Base-by-base conservation (phyloP, 2,797 vertebrate species). In the Scomberomorus guttatus region DNA sequence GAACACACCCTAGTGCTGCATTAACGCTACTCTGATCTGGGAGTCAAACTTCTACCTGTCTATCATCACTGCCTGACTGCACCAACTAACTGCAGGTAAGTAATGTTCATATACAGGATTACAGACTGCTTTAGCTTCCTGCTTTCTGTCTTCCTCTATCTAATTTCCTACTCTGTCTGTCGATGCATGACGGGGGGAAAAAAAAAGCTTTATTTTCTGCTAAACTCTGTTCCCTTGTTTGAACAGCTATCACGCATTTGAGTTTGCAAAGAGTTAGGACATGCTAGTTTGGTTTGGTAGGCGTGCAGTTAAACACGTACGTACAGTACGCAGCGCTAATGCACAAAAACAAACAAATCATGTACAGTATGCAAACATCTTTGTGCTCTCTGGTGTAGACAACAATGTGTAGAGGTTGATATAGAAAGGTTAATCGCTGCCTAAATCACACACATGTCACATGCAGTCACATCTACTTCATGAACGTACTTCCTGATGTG, bases 21-120 rank as follows among this genome's bases (percentile, higher is more conserved):
- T 1, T 63, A 11, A 67, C 32, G 11, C 75, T 60, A 12, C 57
- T 72, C 14, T 0, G 34, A 66, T n/a, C 75, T 39, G n/a, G 14
- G 37, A 72, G 54, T 64, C 60, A 48, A 46, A 73, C 52, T 63
- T 80, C 15, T 50, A 22, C 52, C 57, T 64, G 58, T 25, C 39
- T 22, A 46, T 78, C 80, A 58, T 12, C 58, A 50, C 72, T 27
- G 42, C 80, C 57, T 4, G 11, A 61, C 50, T 65, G 32, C 50
- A 63, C 12, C 51, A 32, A 63, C 25, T n/a, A n/a, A 66, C 51
- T 57, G 46, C 84, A 91, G 85, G 92, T 93, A 79, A 77, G 86
- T 63, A 6, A 17, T n/a, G 29, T 42, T 42, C 18, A 46, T 56
- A 17, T 29, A 12, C 4, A 62, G 4, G 10, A 37, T 0, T 12